Evolutionary conservation across 2,888 invertebrate species (phyloP), one percentile per base, ranked within the genome.

Genomic region (Ornithoptera priamus): DNA sequence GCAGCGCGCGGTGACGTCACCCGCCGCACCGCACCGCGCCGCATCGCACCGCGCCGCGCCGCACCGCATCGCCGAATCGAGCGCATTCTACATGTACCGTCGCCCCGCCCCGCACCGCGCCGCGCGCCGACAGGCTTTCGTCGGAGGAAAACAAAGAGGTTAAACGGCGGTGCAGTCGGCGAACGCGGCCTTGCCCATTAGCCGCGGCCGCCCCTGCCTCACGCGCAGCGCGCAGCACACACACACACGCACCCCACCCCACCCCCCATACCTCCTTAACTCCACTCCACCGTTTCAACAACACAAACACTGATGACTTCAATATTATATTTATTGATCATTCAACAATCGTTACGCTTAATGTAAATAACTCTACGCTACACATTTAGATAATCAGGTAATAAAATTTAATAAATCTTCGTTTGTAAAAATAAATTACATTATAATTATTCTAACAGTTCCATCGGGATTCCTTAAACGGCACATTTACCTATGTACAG

Each of bases 271-370:
- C 66, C 69, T 20, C 20, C 65, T 56, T 17, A 36, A 17, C 15
- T n/a, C n/a, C 57, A 53, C 50, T 30, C 66, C 66, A 30, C 58
- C 42, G 39, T 24, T 39, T 50, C 20, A 69, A 72, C 72, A 71
- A 72, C 72, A 71, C 71, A 69, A 68, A 72, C 61, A 50, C 10
- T 63, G 56, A 72, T 71, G 42, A 73, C 80, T 76, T 79, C 68
- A 76, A 80, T 75, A 75, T 77, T 74, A 76, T 85, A 76, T 85
- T 87, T 85, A 86, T 87, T 87, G 80, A 83, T 83, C 86, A 85
- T 85, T 83, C 85, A 88, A 89, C 85, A 88, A 88, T 84, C 83
- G 85, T 87, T 88, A 85, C 88, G 87, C 87, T 85, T 85, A 84
- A 76, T 75, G 79, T 82, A 80, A 81, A 82, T 83, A 85, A 82